Percentiles rank a stretch among this genome's conserved stretches.
These are phyloP conservation scores for Peromyscus nudipes DNA, from an alignment of 2,797 vertebrate genomes.

Conservation along the genomic window DNA sequence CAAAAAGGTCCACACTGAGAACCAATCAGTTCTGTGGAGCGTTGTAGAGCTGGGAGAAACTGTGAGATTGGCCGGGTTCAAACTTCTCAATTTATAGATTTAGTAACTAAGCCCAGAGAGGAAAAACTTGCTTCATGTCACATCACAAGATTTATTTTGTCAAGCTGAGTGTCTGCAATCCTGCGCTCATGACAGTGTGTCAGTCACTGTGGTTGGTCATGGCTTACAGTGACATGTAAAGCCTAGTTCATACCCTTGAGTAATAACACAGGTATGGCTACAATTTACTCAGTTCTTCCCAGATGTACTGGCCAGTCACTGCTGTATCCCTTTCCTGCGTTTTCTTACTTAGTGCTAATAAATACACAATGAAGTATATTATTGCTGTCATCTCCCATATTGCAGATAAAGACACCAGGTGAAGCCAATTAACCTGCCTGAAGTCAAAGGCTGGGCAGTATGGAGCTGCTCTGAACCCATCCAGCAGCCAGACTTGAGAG, in stretches of 20 bases:
- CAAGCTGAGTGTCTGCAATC: background rate
- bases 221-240: background rate
- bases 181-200: background rate
- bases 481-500: background rate
- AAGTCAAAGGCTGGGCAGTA: background rate
- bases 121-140: background rate
- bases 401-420: background rate
- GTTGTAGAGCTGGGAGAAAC: background rate
- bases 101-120: background rate
- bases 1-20: background rate
- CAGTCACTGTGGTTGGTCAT: background rate
- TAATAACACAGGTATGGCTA: background rate
- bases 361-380: background rate
- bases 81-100: background rate
- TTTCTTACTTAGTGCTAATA: background rate
- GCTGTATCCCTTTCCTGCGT: background rate
- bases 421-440: background rate
- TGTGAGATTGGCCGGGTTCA: background rate
- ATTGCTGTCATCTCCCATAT: background rate
- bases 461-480: background rate
- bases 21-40: background rate
- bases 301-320: background rate
- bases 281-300: background rate
- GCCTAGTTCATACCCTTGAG: background rate
- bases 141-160: background rate